Conservation (phyloP, 2,113 vertebrate species). For the Cyanoderma ruficeps region DNA sequence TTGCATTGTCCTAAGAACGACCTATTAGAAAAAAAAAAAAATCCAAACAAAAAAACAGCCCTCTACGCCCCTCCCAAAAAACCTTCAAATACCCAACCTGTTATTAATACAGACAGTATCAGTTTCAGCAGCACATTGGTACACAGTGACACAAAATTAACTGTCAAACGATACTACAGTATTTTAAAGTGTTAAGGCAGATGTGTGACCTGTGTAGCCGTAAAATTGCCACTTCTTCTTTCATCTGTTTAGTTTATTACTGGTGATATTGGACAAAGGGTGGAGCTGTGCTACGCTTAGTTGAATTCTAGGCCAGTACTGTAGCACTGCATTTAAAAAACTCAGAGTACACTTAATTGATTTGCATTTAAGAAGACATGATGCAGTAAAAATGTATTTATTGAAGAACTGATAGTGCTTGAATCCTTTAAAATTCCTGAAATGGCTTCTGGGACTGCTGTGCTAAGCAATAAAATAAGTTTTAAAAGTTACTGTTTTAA, state of each 20-base stretch:
- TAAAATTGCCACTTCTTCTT: background rate
- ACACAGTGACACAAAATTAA: background rate
- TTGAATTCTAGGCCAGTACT: background rate
- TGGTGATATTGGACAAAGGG: background rate
- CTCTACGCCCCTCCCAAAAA: background rate
- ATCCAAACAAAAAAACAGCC: background rate
- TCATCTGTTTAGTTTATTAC: background rate
- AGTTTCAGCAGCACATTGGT: background rate
- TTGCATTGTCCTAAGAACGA: background rate
- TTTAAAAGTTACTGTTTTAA: background rate
- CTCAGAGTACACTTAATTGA: background rate
- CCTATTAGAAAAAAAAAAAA: background rate
- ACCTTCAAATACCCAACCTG: background rate
- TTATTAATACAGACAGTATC: background rate
- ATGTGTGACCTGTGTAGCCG: background rate
- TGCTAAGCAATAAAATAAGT: background rate
- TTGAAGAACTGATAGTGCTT: background rate
- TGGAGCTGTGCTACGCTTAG: background rate
- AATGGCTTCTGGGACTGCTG: background rate
- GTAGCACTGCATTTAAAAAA: background rate
- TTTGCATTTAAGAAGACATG: background rate
- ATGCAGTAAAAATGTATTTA: background rate
- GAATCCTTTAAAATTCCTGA: conserved; percentile 11
- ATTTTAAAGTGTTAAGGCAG: background rate
- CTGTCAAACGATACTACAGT: fast-evolving